These are phyloP conservation scores for Tenodera sinensis DNA, from an alignment of 2,888 invertebrate genomes.

Conservation along the genomic window DNA sequence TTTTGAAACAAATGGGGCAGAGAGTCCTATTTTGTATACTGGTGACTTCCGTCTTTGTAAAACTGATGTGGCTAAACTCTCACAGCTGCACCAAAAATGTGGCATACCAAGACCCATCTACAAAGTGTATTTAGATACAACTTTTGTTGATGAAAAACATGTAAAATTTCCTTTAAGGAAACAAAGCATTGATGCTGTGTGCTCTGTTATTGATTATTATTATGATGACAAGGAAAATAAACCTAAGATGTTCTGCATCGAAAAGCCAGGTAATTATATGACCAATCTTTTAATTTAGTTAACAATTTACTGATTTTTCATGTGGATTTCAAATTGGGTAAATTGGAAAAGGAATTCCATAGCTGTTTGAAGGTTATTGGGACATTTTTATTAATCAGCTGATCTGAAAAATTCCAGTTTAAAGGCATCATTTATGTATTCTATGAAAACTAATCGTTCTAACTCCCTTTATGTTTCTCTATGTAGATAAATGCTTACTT, in stretches of 20 bases:
- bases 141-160: background rate
- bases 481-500: no score
- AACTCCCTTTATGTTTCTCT: no score
- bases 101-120: background rate
- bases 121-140: constrained; percentile 2
- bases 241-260: background rate
- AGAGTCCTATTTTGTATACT: background rate
- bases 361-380: no score
- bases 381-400: no score
- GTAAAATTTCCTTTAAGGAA: background rate
- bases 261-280: background rate
- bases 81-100: background rate
- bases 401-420: no score
- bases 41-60: background rate
- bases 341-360: no score
- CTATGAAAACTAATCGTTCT: no score
- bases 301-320: no score
- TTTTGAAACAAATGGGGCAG: background rate
- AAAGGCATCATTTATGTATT: no score
- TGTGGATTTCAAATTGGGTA: no score
- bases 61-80: background rate
- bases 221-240: background rate
- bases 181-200: background rate
- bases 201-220: background rate
- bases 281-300: no score